phyloP scores from a whole-genome alignment of 1,140 invertebrate genomes.

The Lucilia cuprina region DNA sequence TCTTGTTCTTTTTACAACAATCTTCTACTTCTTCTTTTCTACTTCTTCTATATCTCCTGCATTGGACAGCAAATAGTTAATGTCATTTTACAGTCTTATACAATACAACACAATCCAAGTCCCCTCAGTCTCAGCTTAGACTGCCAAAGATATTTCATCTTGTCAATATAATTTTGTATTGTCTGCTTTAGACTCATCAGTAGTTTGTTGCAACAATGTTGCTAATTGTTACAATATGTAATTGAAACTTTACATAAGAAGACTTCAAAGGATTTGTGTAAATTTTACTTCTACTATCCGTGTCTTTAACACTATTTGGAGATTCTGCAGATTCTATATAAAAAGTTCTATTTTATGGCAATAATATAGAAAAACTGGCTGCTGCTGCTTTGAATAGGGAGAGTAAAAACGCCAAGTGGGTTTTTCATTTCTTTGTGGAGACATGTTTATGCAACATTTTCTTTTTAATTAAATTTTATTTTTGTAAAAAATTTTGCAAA shows the following conservation, averaged over 20 bases:
- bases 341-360: neutral
- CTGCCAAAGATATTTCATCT: no score
- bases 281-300: no score
- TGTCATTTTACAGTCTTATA: neutral
- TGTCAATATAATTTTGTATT: no score
- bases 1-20: neutral
- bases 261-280: neutral
- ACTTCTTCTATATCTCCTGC: neutral
- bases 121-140: no score
- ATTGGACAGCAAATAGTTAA: neutral
- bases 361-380: neutral
- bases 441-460: neutral
- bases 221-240: constrained; percentile 6
- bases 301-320: neutral
- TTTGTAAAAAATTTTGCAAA: neutral
- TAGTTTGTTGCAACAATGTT: neutral
- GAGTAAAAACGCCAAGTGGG: neutral
- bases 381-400: neutral
- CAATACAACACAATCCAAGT: no score
- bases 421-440: neutral
- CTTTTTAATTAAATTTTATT: constrained; percentile 5
- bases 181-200: no score
- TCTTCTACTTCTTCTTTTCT: neutral
- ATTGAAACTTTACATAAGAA: constrained; percentile 15
- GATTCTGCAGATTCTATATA: no score